phyloP scores from a whole-genome alignment of 1,140 invertebrate genomes.

The Drosophila repleta region DNA sequence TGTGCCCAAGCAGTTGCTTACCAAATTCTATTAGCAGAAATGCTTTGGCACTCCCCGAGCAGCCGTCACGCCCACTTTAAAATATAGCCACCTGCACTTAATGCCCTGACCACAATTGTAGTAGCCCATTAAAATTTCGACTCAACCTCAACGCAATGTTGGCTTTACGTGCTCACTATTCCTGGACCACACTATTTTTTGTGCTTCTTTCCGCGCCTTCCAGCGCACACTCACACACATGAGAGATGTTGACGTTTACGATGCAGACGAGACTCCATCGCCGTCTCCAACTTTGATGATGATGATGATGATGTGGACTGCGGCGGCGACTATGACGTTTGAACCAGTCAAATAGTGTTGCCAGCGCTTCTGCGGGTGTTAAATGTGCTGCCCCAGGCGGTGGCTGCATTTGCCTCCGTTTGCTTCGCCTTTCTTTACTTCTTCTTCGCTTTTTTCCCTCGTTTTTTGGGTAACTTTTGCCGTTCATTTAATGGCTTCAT shows the following conservation, averaged over 20 bases:
- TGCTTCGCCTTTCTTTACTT: slow-evolving; percentile 8
- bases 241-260: slow-evolving; percentile 74
- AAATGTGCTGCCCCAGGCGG: slow-evolving; percentile 66
- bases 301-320: slow-evolving; percentile 46
- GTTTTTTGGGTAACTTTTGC: slow-evolving; percentile 66
- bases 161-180: slow-evolving; percentile 27
- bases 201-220: slow-evolving; percentile 23
- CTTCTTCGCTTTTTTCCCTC: slow-evolving; percentile 22
- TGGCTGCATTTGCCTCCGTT: slow-evolving; percentile 46
- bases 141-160: slow-evolving; percentile 46
- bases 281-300: slow-evolving; percentile 7
- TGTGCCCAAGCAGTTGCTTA: slow-evolving; percentile 13
- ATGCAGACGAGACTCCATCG: slow-evolving; percentile 47
- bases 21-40: slow-evolving; percentile 2
- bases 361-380: slow-evolving; percentile 60
- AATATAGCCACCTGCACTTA: slow-evolving; percentile 23
- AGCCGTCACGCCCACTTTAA: not conserved
- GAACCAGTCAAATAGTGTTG: slow-evolving; percentile 59
- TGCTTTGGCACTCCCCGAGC: slow-evolving; percentile 1
- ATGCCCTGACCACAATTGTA: slow-evolving; percentile 48
- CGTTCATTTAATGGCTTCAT: slow-evolving; percentile 80
- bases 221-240: slow-evolving; percentile 28
- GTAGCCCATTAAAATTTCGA: slow-evolving; percentile 74
- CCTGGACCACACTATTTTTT: slow-evolving; percentile 17
- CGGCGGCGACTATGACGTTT: slow-evolving; percentile 53